These are phyloP conservation scores for Isaurus tuberculatus DNA, from an alignment of 92 coral and sea anemone genomes.

Conservation along the genomic window DNA sequence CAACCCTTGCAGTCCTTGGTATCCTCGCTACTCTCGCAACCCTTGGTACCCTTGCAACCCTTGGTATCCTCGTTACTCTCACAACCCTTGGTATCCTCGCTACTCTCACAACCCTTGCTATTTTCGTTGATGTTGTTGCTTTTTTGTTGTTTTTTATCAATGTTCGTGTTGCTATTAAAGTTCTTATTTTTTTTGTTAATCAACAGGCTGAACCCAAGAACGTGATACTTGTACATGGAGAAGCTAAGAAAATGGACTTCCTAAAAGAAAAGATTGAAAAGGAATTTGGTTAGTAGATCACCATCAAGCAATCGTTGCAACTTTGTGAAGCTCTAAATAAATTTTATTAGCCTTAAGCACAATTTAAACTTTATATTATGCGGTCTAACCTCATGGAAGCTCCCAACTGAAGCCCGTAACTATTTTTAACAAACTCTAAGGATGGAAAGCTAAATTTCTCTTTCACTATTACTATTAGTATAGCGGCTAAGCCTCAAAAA, in stretches of 20 bases:
- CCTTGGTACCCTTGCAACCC: too few relatives aligned
- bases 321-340: background rate
- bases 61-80: too few relatives aligned
- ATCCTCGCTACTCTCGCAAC: too few relatives aligned
- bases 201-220: constrained; percentile 78
- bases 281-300: constrained; percentile 80
- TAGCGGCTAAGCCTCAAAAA: too few relatives aligned
- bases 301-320: background rate
- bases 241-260: constrained; percentile 95
- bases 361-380: background rate
- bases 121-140: background rate
- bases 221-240: constrained; percentile 97
- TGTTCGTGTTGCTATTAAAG: background rate
- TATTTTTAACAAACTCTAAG: too few relatives aligned
- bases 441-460: too few relatives aligned
- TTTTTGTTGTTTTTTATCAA: background rate
- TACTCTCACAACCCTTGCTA: too few relatives aligned
- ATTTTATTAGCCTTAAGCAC: background rate
- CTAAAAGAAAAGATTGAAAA: constrained; percentile 87
- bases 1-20: too few relatives aligned
- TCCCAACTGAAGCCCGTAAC: too few relatives aligned
- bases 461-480: too few relatives aligned
- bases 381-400: too few relatives aligned
- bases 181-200: background rate
- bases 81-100: too few relatives aligned